Conservation (phyloP, 2,113 vertebrate species). For the Scomber colias region DNA sequence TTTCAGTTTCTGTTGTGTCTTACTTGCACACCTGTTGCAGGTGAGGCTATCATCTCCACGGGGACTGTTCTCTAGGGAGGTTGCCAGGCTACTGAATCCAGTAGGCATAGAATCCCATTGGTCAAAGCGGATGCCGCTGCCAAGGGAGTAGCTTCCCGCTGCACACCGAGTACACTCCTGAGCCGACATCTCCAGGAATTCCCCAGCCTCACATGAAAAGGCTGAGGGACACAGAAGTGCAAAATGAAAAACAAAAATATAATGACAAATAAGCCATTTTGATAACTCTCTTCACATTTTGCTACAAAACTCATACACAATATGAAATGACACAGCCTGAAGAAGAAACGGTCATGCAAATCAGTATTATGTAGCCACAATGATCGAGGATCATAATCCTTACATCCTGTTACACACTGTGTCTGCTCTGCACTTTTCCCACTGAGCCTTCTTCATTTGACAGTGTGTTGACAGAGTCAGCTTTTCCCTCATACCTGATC, state of each 20-base stretch:
- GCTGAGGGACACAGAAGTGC: conserved; percentile 78
- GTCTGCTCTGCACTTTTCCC: conserved; percentile 36
- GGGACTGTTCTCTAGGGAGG: conserved; percentile 88
- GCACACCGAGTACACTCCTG: conserved; percentile 94
- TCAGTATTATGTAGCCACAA: conserved; percentile 5
- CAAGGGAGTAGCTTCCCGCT: conserved; percentile 94
- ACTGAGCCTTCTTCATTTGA: conserved; percentile 15
- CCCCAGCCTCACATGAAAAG: conserved; percentile 94
- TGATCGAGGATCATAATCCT: conserved; percentile 49
- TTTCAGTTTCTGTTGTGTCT: neutral
- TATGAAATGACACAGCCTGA: neutral
- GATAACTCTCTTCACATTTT: neutral
- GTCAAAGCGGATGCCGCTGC: conserved; percentile 96
- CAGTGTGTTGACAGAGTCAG: conserved; percentile 13
- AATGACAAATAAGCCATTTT: neutral
- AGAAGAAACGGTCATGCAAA: conserved; percentile 25
- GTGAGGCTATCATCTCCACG: conserved; percentile 81
- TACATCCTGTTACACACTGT: conserved; percentile 59
- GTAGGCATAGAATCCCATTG: conserved; percentile 94
- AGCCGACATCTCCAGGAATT: conserved; percentile 97
- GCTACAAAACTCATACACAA: neutral
- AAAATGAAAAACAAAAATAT: neutral
- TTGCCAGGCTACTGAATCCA: conserved; percentile 94
- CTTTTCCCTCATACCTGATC: conserved; percentile 55
- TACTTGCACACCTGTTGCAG: conserved; percentile 90